Base-by-base conservation (phyloP, 1,140 invertebrate species). In the Pseudomyrmex sp. region DNA sequence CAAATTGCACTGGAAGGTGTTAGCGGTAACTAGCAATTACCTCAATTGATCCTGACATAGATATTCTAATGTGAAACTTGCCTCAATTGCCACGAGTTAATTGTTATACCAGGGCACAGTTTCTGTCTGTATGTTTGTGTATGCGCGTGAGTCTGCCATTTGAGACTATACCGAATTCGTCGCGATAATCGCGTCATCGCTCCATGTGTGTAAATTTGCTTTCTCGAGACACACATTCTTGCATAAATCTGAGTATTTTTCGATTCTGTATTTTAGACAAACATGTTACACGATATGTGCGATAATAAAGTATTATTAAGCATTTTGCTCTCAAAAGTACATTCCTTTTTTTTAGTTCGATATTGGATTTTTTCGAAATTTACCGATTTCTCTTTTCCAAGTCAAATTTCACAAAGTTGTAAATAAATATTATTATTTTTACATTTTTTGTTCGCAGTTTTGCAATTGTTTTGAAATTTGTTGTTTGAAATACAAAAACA, bases 51-150 rank as follows among this genome's bases (percentile, higher is more conserved):
- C 65, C 12, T 58, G 65, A 52, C 65, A 58, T 59, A 48, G 75
- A 79, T 68, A 77, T 79, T 58, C 44, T 48, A 48, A 50, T 48
- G 68, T 44, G 66, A 80, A 26, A 72, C 76, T 80, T 80, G 76
- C 76, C 66, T 59, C 76, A 80, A 80, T 80, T 80, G 66, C 66
- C 54, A 5, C 44, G 66, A 72, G 66, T 68, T 72, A 80, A 80
- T 80, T 80, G 76, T 80, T 44, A 35, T 68, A 61, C 70, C 46
- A 80, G 66, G 54, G 26, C 54, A 80, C 13, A 70, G 76, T 72
- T 80, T 59, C 65, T n/a, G 20, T 56, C 35, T 35, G 35, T 35
- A 7, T 35, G 35, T 35, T 35, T 35, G 35, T 7, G 7, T 18
- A 15, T 66, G 59, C 20, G 61, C 52, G 13, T 58, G n/a, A 48